phyloP scores from a whole-genome alignment of 2,113 vertebrate genomes.

The Porphyrio hochstetteri region DNA sequence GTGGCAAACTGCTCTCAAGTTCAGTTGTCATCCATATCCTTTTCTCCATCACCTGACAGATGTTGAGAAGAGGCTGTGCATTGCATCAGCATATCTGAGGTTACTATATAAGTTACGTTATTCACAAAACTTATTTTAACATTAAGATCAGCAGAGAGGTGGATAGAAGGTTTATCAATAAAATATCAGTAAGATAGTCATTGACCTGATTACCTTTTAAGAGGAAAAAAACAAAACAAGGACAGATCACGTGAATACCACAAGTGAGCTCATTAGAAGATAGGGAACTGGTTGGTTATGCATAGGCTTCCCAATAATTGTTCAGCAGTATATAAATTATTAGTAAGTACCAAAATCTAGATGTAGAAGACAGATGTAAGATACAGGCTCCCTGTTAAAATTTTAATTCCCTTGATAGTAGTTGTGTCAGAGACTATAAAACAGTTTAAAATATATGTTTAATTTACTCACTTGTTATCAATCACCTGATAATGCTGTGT shows the following conservation, averaged over 20 bases:
- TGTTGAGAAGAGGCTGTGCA: not conserved
- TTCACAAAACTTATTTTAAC: not conserved
- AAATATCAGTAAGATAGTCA: not conserved
- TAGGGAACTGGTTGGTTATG: not conserved
- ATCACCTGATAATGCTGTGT: slow-evolving; percentile 14
- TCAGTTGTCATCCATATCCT: not conserved
- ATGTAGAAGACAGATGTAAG: not conserved
- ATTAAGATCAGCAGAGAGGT: not conserved
- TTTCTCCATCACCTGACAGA: not conserved
- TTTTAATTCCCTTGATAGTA: not conserved
- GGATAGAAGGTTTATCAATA: not conserved
- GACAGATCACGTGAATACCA: not conserved
- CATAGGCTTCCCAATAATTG: not conserved
- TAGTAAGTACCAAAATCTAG: not conserved
- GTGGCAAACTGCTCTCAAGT: not conserved
- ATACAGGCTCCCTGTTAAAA: not conserved
- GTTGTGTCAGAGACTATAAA: slow-evolving; percentile 40
- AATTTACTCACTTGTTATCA: slow-evolving; percentile 42
- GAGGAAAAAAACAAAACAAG: not conserved
- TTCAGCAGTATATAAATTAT: not conserved
- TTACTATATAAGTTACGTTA: not conserved
- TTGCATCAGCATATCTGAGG: not conserved
- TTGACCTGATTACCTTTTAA: not conserved
- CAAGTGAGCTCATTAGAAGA: not conserved
- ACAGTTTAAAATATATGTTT: not conserved